These are phyloP conservation scores for Ormyrus nitidulus DNA, from an alignment of 2,888 invertebrate species.

Conservation along the genomic window DNA sequence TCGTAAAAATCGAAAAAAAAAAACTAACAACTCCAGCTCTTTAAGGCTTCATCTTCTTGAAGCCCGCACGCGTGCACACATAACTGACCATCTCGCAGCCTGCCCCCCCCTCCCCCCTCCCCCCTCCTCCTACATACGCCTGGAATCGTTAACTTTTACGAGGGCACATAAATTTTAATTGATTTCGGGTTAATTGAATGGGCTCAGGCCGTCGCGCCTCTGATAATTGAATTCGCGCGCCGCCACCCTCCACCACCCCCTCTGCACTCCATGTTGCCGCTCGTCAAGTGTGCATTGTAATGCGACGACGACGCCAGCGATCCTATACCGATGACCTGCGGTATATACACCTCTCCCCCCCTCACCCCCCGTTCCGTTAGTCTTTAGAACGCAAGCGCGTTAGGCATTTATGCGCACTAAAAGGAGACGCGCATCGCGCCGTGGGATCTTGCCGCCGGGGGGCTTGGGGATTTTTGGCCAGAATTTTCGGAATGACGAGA, in stretches of 20 bases:
- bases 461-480: no score
- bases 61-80: not conserved
- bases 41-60: slow-evolving; percentile 15
- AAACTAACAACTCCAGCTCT: not conserved
- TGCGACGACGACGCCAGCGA: slow-evolving; percentile 22
- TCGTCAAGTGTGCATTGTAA: slow-evolving; percentile 19
- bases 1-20: not conserved
- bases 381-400: no score
- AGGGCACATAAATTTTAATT: slow-evolving; percentile 64
- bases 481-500: no score
- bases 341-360: not conserved
- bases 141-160: slow-evolving; percentile 63
- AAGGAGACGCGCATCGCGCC: not conserved
- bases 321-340: slow-evolving; percentile 32
- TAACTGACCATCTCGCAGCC: not conserved
- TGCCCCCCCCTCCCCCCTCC: no score
- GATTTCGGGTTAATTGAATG: slow-evolving; percentile 62
- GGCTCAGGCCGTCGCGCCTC: not conserved
- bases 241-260: not conserved
- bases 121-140: slow-evolving; percentile 13
- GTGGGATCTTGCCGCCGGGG: no score
- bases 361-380: no score
- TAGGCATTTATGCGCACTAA: not conserved
- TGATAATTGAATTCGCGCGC: not conserved
- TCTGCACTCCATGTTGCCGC: not conserved